Percentiles rank a stretch among this genome's conserved stretches.
These are phyloP conservation scores for Sebastes glaucus DNA, from an alignment of 2,797 vertebrate genomes.

Conservation along the genomic window DNA sequence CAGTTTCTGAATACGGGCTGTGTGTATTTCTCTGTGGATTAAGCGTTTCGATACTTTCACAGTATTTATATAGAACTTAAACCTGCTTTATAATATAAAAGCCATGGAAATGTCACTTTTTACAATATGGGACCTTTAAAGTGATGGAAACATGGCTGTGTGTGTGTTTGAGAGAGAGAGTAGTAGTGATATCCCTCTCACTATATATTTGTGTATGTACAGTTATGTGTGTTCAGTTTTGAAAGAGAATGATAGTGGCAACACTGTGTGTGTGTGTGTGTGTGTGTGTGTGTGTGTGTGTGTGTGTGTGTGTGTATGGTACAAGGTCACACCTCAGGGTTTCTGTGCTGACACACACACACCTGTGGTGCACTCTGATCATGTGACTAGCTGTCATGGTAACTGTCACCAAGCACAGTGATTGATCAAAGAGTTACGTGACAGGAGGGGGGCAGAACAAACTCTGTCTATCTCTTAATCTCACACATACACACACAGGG, in stretches of 20 bases:
- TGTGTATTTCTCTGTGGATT: no score
- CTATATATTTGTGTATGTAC: neutral
- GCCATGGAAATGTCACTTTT: no score
- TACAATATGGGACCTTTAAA: no score
- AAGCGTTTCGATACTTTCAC: no score
- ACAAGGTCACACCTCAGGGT: constrained; percentile 52
- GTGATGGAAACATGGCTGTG: no score
- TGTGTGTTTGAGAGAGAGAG: neutral
- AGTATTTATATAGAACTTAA: no score
- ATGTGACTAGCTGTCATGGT: constrained; percentile 66
- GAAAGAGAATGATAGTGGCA: neutral
- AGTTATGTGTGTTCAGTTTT: neutral
- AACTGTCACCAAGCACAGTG: constrained; percentile 52
- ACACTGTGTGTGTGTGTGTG: neutral
- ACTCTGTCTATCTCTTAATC: neutral
- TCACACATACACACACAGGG: neutral
- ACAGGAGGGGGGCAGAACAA: constrained; percentile 25
- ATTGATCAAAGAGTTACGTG: constrained; percentile 58
- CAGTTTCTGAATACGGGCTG: no score
- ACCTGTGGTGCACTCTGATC: constrained; percentile 47
- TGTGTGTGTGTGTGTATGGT: neutral
- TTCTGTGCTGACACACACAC: constrained; percentile 33
- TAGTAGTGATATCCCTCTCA: neutral
- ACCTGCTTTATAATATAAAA: no score
- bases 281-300: neutral